A percentile compares a stretch with the other conserved stretches of the same genome.
Evolutionary conservation across 2,113 vertebrate genomes (phyloP).

Genomic region (Cyprinodon tularosa): DNA sequence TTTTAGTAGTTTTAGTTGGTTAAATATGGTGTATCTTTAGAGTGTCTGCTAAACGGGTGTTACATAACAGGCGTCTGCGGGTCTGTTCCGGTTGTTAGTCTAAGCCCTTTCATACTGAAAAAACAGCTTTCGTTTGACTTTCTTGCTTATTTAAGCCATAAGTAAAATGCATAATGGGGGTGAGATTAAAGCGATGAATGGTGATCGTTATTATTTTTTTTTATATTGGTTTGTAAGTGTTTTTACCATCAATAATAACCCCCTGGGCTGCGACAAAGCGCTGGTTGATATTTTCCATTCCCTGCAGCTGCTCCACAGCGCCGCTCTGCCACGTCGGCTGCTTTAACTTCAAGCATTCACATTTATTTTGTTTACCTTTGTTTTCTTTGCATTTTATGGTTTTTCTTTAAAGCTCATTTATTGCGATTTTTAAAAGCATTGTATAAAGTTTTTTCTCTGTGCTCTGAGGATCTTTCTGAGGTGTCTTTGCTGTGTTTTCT

Average conservation of each 20-base stretch:
- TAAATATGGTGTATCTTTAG: no score
- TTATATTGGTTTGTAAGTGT: not conserved
- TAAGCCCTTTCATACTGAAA: slow-evolving; percentile 3
- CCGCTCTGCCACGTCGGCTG: slow-evolving; percentile 70
- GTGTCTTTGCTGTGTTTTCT: not conserved
- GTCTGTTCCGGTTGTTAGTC: slow-evolving; percentile 25
- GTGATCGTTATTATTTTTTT: not conserved
- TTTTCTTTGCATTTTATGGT: not conserved
- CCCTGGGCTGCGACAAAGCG: not conserved
- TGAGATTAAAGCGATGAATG: not conserved
- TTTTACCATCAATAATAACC: no score
- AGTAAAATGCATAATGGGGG: not conserved
- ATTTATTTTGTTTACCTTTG: not conserved
- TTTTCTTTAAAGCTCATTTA: not conserved
- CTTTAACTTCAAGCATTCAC: not conserved
- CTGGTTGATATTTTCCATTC: not conserved
- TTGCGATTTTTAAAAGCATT: not conserved
- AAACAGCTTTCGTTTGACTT: not conserved
- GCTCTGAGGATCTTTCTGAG: not conserved
- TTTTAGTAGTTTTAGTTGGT: not conserved
- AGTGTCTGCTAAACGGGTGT: not conserved
- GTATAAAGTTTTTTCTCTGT: not conserved
- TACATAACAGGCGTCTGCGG: not conserved
- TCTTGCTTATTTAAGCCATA: not conserved
- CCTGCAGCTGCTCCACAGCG: slow-evolving; percentile 38